Evolutionary conservation across 2,888 invertebrate species (phyloP), one percentile per base, ranked within the genome.

Genomic region (Rhingia campestris): DNA sequence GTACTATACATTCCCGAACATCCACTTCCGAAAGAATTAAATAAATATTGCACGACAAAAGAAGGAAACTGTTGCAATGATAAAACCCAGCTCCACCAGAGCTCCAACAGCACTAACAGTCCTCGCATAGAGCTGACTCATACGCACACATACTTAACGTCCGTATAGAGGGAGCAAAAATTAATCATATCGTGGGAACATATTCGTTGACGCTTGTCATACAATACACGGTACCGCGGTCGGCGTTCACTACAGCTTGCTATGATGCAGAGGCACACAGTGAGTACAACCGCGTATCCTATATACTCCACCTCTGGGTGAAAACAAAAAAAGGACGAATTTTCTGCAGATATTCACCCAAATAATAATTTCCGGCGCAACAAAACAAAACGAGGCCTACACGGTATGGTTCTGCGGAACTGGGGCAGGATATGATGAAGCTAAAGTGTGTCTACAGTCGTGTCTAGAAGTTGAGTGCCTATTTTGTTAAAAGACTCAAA

Each of bases 11-110:
- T 4, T 75, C 4, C 41, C 7, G 45, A 61, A 35, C 49, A 75
- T 66, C 66, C 61, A 66, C 37, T 73, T 77, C 33, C 54, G 56
- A 67, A 45, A 10, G 63, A 82, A 73, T 77, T 73, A 77, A 73
- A 82, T 73, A 81, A 77, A 73, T 81, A 67, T 73, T 64, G 58
- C 51, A 73, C 61, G 14, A 67, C 75, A 67, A 59, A 59, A 75
- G 67, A 45, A 59, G 59, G 59, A 75, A 75, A 33, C 67, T 67
- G 75, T 75, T 53, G 75, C 59, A 76, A 45, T 67, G 67, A 76
- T 67, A 67, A 59, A 51, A 51, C 1, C 22, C 35, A 49, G 32
- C 45, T 32, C 37, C 47, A 35, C 39, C 10, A 10, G 45, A n/a
- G 9, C 54, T 37, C 39, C 30, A 30, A 10, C 22, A 22, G 22